Evolutionary conservation across 2,113 vertebrate genomes (phyloP), one percentile per base, ranked within the genome.

Genomic region (Chunga burmeisteri): DNA sequence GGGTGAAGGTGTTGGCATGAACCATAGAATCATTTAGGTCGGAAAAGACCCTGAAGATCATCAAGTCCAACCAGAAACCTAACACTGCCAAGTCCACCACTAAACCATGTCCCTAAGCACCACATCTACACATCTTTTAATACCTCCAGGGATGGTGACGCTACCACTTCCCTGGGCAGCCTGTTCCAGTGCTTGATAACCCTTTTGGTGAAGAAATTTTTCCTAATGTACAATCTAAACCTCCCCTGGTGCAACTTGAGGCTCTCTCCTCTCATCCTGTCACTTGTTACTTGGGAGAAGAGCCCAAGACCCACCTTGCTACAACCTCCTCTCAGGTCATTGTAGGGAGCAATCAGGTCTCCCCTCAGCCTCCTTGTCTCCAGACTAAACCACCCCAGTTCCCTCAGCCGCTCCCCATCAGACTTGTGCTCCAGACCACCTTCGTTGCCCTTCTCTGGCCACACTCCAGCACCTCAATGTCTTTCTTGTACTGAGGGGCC

Each of bases 251-350:
- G 1, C 8, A 70, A 19, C 8, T 32, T 55, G 20, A 65, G n/a
- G 15, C 27, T 0, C 1, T 86, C 88, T 67, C 9, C 19, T 52
- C 42, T 56, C 12, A 11, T 62, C 19, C 34, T 13, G 4, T 25
- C 4, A 3, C 22, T 40, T 36, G 38, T 2, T 47, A 47, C 34
- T 3, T 50, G 27, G 55, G 8, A 77, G 27, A 46, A 70, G 36
- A 66, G 25, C 36, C 10, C 0, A 0, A 23, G 3, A 6, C 16
- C 7, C 25, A 5, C 11, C 27, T 44, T 10, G 0, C 30, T 49
- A 8, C 15, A n/a, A 3, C 38, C 34, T 79, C 49, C 44, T 74
- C 16, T 34, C 59, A 79, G 22, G n/a, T n/a, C n/a, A n/a, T n/a
- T n/a, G n/a, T n/a, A n/a, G n/a, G n/a, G n/a, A n/a, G n/a, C n/a